Percentiles rank a stretch among this genome's conserved stretches.
Conservation (phyloP, 2,888 invertebrate species). For the Molanna angustata region DNA sequence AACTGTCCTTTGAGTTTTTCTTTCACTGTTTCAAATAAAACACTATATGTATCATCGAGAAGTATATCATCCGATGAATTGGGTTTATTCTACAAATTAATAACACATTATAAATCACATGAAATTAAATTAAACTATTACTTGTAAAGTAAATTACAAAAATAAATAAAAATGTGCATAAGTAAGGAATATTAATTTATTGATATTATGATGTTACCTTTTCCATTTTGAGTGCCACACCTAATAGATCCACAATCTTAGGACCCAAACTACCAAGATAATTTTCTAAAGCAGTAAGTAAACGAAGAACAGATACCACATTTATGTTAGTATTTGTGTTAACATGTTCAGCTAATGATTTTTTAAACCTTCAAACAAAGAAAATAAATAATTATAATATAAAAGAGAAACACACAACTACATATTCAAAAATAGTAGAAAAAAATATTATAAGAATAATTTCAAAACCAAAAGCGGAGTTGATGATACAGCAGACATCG, state of each 20-base stretch:
- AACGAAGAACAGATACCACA: slow-evolving; percentile 66
- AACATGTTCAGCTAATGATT: too few relatives aligned
- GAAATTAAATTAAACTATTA: too few relatives aligned
- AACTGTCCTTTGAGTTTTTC: slow-evolving; percentile 80
- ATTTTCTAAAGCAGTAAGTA: slow-evolving; percentile 78
- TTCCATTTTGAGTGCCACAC: slow-evolving; percentile 74
- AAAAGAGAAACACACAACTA: too few relatives aligned
- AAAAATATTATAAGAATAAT: too few relatives aligned
- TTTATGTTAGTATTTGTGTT: too few relatives aligned
- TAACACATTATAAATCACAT: too few relatives aligned
- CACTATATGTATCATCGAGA: slow-evolving; percentile 68
- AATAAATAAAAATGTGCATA: neutral
- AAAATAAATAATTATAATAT: too few relatives aligned
- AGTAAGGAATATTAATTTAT: neutral
- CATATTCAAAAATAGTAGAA: too few relatives aligned
- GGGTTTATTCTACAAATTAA: slow-evolving; percentile 42
- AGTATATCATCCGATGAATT: slow-evolving; percentile 75
- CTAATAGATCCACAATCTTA: slow-evolving; percentile 72
- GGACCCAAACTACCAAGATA: slow-evolving; percentile 83
- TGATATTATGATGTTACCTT: slow-evolving; percentile 48
- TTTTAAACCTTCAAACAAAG: too few relatives aligned
- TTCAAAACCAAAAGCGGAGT: too few relatives aligned
- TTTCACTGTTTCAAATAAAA: slow-evolving; percentile 79
- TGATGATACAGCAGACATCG: too few relatives aligned
- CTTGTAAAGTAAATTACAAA: neutral